Evolutionary conservation across 2,113 vertebrate genomes (phyloP), one percentile per base, ranked within the genome.

Genomic region (Ursus arctos): DNA sequence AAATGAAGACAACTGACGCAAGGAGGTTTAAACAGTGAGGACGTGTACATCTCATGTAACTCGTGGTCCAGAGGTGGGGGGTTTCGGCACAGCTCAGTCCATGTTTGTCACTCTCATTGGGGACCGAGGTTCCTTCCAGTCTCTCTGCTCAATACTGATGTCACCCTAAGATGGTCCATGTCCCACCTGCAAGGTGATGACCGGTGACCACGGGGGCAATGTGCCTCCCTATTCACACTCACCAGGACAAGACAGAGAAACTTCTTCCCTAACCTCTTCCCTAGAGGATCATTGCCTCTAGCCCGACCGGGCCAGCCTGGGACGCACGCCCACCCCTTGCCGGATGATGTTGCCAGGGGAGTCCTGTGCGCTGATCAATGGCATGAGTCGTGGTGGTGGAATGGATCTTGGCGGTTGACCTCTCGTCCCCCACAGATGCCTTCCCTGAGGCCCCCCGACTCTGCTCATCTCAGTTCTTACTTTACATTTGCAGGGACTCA

Each of bases 41-140:
- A 36, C 0, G 4, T 0, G 4, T 10, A 6, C 0, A 2, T 24
- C 67, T 79, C 18, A 4, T 2, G 0, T 2, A 15, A 24, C 57
- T 59, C 2, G 2, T 13, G 0, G 10, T 16, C 14, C 19, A 28
- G 47, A 33, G 40, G 18, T 22, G 18, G 9, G 21, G 19, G 22
- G 9, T 31, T 43, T 71, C 4, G 6, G 74, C 7, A 16, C 72
- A 33, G 88, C 43, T 19, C 24, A 3, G 4, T 77, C 65, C 10
- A 9, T 3, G 9, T 6, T 47, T 24, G 21, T 14, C 3, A 22
- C 53, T 92, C 33, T 36, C 3, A 0, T 5, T 8, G 28, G 76
- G 84, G 61, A 40, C n/a, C 14, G 14, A 8, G 0, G 15, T 59
- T 28, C 40, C 40, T 65, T 55, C 43, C 1, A 2, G 31, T 43